Evolutionary conservation across 1,140 invertebrate genomes (phyloP), one percentile per base, ranked within the genome.

Genomic region (Drosophila littoralis): DNA sequence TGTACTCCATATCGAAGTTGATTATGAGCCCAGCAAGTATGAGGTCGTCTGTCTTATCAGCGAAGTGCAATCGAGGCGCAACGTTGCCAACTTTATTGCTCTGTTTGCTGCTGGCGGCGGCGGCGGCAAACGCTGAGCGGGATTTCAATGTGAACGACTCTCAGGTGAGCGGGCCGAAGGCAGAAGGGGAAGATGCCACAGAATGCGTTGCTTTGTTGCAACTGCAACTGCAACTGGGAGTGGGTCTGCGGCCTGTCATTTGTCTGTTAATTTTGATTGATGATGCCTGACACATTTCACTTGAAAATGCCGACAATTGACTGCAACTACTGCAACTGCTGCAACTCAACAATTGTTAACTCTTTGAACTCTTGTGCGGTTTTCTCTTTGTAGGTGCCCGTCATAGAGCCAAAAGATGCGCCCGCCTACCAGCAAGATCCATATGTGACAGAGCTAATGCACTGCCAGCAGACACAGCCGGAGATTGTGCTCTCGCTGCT

Each of bases 91-190:
- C 61, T 73, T 69, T 78, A 48, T 65, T 80, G 64, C 59, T 80
- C 32, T 51, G 35, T 35, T 54, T 77, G 58, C 40, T 78, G 54
- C 40, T 77, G 8, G 43, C 60, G 33, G 48, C 46, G 7, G 48
- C 46, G 7, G 35, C 54, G 42, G 70, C 75, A 50, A 73, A 55
- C 22, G 86, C 75, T 43, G 90, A 91, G 71, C 79, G 81, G 66
- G 90, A 91, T 57, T 91, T 91, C 59, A 91, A 91, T 77, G 86
- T 89, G 54, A 91, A 91, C 52, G 90, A 91, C 58, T 90, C 90
- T 45, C 90, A 91, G 90, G 90, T 91, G 64, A 88, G 86, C 10
- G 58, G 32, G 32, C 22, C 6, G 46, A 51, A 28, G 32, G 32
- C 22, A 6, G 46, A 51, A 35, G 38, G 42, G 9, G 10, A 1